Evolutionary conservation across 2,113 vertebrate genomes (phyloP).

Genomic region (Pycnonotus jocosus): DNA sequence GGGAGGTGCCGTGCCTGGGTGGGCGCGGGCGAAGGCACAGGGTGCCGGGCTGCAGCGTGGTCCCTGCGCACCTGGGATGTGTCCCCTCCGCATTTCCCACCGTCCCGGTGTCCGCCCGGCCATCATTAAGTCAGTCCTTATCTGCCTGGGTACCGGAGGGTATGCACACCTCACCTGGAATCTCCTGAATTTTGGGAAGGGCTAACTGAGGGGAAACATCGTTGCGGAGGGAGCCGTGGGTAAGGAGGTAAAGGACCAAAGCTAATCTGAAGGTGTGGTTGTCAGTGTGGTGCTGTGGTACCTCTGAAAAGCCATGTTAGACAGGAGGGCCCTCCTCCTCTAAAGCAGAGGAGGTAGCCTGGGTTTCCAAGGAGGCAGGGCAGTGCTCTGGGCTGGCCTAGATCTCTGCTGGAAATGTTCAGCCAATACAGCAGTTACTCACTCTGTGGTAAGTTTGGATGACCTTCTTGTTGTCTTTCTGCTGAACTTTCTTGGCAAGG

Average conservation of each 20-base stretch:
- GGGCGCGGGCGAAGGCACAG: neutral
- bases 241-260: neutral
- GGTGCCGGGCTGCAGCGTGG: rapidly evolving
- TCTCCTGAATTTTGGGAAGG: neutral
- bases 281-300: neutral
- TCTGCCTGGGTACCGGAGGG: neutral
- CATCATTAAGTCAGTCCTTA: rapidly evolving
- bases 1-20: neutral
- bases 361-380: neutral
- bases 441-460: rapidly evolving
- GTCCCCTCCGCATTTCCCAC: rapidly evolving
- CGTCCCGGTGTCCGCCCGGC: neutral
- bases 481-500: neutral
- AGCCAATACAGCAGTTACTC: neutral
- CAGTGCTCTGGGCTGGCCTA: neutral
- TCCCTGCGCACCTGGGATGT: neutral
- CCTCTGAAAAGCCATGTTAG: neutral
- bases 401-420: neutral
- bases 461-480: neutral
- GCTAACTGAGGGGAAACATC: rapidly evolving
- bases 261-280: neutral
- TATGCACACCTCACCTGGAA: neutral
- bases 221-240: too few species aligned
- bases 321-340: neutral
- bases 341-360: neutral